phyloP scores from a whole-genome alignment of 2,888 invertebrate genomes.

The Epinotia nisella region DNA sequence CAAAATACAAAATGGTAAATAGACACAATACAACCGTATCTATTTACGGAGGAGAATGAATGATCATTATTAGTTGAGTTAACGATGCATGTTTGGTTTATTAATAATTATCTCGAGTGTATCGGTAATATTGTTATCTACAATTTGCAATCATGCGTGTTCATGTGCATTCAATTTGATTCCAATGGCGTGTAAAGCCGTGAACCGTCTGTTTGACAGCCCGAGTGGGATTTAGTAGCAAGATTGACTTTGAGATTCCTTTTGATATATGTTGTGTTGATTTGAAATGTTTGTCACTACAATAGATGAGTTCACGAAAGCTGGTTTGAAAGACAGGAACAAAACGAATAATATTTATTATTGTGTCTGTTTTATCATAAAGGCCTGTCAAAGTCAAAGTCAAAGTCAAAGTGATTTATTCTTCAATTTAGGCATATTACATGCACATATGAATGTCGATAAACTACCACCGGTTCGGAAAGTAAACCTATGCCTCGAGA shows the following conservation, averaged over 20 bases:
- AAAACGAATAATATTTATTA: background rate
- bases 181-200: conserved; percentile 53
- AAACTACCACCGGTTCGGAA: no score
- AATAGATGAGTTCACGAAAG: background rate
- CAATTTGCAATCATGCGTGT: conserved; percentile 44
- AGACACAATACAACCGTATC: background rate
- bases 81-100: background rate
- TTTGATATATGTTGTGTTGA: background rate
- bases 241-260: conserved; percentile 20
- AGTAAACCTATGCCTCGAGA: no score
- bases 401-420: no score
- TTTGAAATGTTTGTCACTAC: conserved; percentile 1
- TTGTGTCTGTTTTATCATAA: no score
- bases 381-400: no score
- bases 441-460: no score
- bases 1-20: background rate
- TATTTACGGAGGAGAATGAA: background rate
- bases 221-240: conserved; percentile 19
- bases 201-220: conserved; percentile 36
- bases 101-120: conserved; percentile 1
- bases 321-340: background rate
- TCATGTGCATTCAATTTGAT: conserved; percentile 55
- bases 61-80: background rate
- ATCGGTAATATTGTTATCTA: background rate
- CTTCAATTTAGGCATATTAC: no score